Evolutionary conservation across 2,797 vertebrate genomes (phyloP), one percentile per base, ranked within the genome.

Genomic region (Pantherophis alleghaniensis): DNA sequence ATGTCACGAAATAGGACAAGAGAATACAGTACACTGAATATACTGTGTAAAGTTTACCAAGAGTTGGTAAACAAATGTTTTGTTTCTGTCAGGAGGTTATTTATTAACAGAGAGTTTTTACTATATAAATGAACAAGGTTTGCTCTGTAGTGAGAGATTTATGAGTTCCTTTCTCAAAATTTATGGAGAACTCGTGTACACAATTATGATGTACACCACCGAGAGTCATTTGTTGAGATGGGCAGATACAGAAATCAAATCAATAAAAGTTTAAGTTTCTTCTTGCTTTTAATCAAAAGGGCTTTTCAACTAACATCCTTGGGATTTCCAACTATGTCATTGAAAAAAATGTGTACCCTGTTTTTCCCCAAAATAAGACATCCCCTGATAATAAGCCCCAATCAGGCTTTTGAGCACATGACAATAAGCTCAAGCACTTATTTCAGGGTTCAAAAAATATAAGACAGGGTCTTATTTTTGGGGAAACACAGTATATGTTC

Each of bases 191-290:
- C 6, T 69, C 61, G 32, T n/a, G n/a, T n/a, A n/a, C n/a, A 47
- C 61, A 28, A 63, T 63, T 63, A 63, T 63, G 26, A 63, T 63
- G 61, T 63, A 28, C 26, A 11, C 61, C 61, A 63, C 26, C 11
- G 10, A 63, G 60, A 63, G 28, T 63, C 61, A 4, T 63, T 63
- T 63, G 3, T 28, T 63, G 61, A 63, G 26, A 28, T 63, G 26
- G 61, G 4, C 3, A 12, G 26, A 63, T 63, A 28, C 3, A 28
- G 61, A 63, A 63, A 63, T 63, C 4, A 4, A 63, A 63, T 63
- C 10, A 61, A 61, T 61, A 97, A 98, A 97, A 97, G 96, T 97
- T 83, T 97, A 95, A 93, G 92, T 61, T 56, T 55, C 20, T 69
- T 18, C 14, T 69, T 69, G 66, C 66, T 69, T 98, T 96, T 97